A percentile compares a stretch with the other conserved stretches of the same genome.
Evolutionary conservation across 2,888 invertebrate species (phyloP).

Genomic region (Lithophane leautieri): DNA sequence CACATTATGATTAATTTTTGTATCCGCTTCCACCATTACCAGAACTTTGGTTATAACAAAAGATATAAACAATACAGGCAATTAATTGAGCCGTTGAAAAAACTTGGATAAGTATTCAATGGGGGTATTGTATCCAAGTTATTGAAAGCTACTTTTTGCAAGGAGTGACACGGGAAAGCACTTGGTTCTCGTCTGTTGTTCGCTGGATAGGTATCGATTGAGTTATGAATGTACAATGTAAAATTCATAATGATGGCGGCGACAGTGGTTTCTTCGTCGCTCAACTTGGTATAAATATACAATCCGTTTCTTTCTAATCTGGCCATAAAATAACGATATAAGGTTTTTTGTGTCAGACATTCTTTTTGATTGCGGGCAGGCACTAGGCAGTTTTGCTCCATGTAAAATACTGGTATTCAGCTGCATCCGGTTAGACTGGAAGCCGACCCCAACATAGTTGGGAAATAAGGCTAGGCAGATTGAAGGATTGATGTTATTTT

Average conservation of each 20-base stretch:
- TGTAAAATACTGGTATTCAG: too few relatives aligned
- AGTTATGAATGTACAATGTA: constrained; percentile 56
- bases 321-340: background rate
- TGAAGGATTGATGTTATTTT: background rate
- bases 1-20: constrained; percentile 53
- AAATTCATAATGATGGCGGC: constrained; percentile 46
- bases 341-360: background rate
- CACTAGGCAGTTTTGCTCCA: too few relatives aligned
- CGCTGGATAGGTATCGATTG: constrained; percentile 47
- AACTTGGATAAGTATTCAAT: constrained; percentile 64
- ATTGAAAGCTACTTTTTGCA: constrained; percentile 70
- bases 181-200: constrained; percentile 62
- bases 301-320: constrained; percentile 20
- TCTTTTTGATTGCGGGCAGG: background rate
- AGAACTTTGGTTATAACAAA: constrained; percentile 57
- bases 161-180: constrained; percentile 73
- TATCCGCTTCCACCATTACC: constrained; percentile 44
- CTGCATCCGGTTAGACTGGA: too few relatives aligned
- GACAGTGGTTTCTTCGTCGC: constrained; percentile 18
- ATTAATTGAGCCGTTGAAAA: constrained; percentile 71
- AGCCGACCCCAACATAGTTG: too few relatives aligned
- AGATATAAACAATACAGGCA: constrained; percentile 68
- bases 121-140: constrained; percentile 66
- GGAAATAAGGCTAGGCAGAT: too few relatives aligned
- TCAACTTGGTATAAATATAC: constrained; percentile 14